Base-by-base conservation (phyloP, 2,797 vertebrate genomes). In the Enteromius unitaeniatus region DNA sequence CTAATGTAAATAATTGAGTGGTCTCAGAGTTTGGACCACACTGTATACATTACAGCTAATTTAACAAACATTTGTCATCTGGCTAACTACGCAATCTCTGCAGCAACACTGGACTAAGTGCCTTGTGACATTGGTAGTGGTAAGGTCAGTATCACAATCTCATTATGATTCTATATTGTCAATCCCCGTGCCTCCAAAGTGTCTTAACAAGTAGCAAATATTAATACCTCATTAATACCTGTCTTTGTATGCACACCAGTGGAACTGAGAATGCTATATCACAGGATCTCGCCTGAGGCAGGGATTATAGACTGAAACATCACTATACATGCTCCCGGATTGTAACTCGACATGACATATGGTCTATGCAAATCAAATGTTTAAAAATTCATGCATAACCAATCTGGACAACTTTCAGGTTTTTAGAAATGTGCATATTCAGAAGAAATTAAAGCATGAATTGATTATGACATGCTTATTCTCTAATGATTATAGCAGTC, bases 121-220 rank as follows among this genome's bases (percentile, higher is more conserved):
- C n/a, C 7, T 40, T 76, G n/a, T 60, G 19, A 55, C 28, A n/a
- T 21, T 55, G 72, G 49, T 37, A 49, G 34, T 75, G 34, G 49
- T 3, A 45, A 26, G 31, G 14, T 42, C 4, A 76, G 74, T 40
- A 60, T 76, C 75, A 60, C n/a, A 62, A 62, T 42, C 15, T 77
- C 37, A 62, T 77, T 77, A 42, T 13, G 37, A 45, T 34, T 55
- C 55, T 60, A 55, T 75, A n/a, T n/a, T 19, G 34, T 23, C 13
- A 31, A 68, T 67, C 73, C 55, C 40, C 60, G 6, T 23, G 55
- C 34, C 68, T 47, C 23, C 31, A 13, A 70, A 81, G 53, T 86
- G 55, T 77, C 73, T 84, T 64, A 80, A 84, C 82, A 72, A 74
- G 65, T 64, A 58, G 73, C 37, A 60, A n/a, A 76, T 53, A 80